phyloP scores from a whole-genome alignment of 2,797 vertebrate species.

The Gymnocypris eckloni region DNA sequence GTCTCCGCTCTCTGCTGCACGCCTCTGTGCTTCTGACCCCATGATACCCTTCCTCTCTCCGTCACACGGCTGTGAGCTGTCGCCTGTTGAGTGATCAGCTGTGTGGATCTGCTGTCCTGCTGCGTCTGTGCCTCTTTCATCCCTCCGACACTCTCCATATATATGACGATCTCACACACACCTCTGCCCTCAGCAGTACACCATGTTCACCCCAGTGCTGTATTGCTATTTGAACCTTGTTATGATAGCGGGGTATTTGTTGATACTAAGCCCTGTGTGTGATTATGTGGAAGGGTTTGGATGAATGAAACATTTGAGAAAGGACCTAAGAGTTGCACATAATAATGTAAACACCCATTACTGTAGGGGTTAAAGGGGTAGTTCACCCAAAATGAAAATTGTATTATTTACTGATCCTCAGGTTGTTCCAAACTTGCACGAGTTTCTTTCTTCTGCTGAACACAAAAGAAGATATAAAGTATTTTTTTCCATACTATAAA shows the following conservation, averaged over 20 bases:
- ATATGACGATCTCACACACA: conserved; percentile 27
- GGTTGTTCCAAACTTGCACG: neutral
- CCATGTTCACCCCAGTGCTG: neutral
- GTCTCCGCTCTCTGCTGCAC: conserved; percentile 1
- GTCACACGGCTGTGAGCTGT: conserved; percentile 40
- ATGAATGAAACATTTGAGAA: neutral
- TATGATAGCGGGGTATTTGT: neutral
- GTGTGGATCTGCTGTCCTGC: conserved; percentile 46
- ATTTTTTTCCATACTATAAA: neutral
- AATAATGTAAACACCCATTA: neutral
- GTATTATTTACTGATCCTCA: too few relatives aligned
- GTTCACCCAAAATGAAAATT: neutral
- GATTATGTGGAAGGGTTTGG: neutral
- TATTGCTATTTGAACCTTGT: neutral
- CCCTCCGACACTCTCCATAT: conserved; percentile 23
- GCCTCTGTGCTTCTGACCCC: conserved; percentile 20
- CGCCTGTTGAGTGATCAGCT: conserved; percentile 55
- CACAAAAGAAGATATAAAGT: neutral
- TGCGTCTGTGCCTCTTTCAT: conserved; percentile 45
- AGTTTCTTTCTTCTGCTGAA: neutral
- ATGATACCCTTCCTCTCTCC: conserved; percentile 2
- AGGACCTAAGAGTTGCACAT: neutral
- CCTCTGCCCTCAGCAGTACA: conserved; percentile 1
- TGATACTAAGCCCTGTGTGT: neutral
- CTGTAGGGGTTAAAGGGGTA: neutral